A percentile compares a stretch with the other conserved stretches of the same genome.
These are phyloP conservation scores for Drosophila nigromelanica DNA, from an alignment of 1,140 invertebrate species.

Conservation along the genomic window DNA sequence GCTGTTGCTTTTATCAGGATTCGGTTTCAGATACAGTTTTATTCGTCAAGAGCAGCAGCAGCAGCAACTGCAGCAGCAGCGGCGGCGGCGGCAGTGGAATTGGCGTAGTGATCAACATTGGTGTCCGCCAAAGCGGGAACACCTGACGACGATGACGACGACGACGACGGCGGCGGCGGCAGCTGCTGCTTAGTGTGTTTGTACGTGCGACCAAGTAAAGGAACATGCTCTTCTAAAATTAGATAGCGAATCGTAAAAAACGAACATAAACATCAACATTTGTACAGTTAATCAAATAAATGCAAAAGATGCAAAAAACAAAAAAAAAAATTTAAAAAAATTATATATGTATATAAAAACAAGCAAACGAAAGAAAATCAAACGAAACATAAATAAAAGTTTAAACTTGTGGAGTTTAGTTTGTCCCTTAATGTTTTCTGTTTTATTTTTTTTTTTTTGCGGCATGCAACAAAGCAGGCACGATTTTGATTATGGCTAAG, in stretches of 20 bases:
- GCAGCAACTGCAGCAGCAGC: not conserved
- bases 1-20: constrained; percentile 15
- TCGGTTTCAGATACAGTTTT: constrained; percentile 5
- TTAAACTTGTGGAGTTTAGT: constrained; percentile 12
- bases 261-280: constrained; percentile 58
- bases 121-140: constrained; percentile 34
- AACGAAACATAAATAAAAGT: constrained; percentile 1
- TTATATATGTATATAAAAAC: constrained; percentile 3
- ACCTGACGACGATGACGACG: constrained; percentile 16
- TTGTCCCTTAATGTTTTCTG: not conserved
- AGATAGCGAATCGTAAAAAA: constrained; percentile 72
- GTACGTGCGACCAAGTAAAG: constrained; percentile 85
- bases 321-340: not conserved
- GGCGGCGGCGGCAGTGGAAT: constrained; percentile 19
- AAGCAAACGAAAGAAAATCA: not conserved
- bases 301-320: constrained; percentile 3
- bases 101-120: constrained; percentile 36
- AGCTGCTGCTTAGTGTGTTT: constrained; percentile 74
- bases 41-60: constrained; percentile 18
- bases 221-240: constrained; percentile 86
- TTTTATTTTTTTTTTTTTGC: not conserved
- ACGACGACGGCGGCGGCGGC: constrained; percentile 33
- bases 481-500: constrained; percentile 31
- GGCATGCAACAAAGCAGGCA: constrained; percentile 32
- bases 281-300: constrained; percentile 29